Conservation (phyloP, 2,113 vertebrate genomes). For the Chlamydotis undulata region DNA sequence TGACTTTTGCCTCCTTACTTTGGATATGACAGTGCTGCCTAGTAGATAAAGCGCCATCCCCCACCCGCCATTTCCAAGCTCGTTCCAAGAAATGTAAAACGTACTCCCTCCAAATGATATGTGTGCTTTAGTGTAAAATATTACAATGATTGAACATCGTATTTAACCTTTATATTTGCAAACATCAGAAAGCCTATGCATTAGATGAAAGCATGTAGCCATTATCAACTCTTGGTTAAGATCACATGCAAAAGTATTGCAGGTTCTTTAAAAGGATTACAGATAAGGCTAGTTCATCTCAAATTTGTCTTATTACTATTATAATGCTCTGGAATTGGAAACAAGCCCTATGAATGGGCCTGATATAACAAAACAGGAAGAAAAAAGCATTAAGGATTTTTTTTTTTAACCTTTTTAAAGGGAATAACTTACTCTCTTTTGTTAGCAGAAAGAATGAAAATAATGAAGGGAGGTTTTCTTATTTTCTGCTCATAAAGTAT, state of each 20-base stretch:
- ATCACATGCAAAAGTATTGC: neutral
- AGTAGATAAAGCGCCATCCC: neutral
- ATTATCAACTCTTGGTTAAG: neutral
- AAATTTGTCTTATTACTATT: neutral
- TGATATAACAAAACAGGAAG: neutral
- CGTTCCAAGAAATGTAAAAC: neutral
- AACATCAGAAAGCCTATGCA: neutral
- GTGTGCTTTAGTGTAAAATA: neutral
- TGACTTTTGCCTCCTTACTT: neutral
- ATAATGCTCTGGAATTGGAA: neutral
- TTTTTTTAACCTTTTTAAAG: neutral
- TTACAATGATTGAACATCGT: neutral
- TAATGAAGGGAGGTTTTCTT: neutral
- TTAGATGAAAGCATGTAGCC: neutral
- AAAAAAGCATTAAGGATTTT: neutral
- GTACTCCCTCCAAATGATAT: neutral
- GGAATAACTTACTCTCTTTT: neutral
- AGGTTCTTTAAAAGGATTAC: neutral
- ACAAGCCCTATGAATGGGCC: neutral
- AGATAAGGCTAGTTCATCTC: neutral
- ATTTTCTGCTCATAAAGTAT: neutral
- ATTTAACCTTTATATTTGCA: neutral
- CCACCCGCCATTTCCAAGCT: neutral
- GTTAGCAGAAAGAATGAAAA: neutral
- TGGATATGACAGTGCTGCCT: neutral